Conservation (phyloP, 2,888 invertebrate species). For the Aleiodes leptofemur region DNA sequence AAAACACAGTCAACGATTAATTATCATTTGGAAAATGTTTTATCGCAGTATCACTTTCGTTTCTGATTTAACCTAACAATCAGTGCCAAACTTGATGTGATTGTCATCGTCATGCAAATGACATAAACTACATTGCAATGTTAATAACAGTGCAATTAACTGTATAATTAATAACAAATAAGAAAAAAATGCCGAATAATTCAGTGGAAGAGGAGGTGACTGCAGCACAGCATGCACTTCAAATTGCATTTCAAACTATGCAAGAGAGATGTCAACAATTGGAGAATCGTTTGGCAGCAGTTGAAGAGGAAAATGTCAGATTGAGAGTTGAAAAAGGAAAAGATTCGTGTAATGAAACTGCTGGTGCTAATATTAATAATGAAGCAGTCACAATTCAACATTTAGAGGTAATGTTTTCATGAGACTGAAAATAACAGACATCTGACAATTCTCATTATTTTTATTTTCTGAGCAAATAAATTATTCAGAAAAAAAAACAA, state of each 20-base stretch:
- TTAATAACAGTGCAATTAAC: background rate
- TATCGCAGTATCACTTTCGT: too few relatives aligned
- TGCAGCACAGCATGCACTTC: conserved; percentile 79
- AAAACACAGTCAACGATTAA: too few relatives aligned
- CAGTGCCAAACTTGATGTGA: too few relatives aligned
- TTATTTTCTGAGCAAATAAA: too few relatives aligned
- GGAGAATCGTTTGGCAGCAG: conserved; percentile 82
- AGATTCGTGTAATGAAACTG: conserved; percentile 40
- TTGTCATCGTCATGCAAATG: too few relatives aligned
- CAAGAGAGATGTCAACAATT: conserved; percentile 87
- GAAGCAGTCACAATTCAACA: conserved; percentile 32
- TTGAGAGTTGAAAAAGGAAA: conserved; percentile 76
- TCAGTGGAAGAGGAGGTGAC: conserved; percentile 40
- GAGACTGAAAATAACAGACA: too few relatives aligned
- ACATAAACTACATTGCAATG: too few relatives aligned
- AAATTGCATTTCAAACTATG: conserved; percentile 88
- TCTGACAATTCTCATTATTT: too few relatives aligned
- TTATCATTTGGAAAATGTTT: too few relatives aligned
- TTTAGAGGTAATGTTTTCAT: conserved; percentile 37
- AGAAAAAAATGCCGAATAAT: conserved; percentile 43
- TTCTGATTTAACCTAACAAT: too few relatives aligned
- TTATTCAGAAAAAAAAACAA: background rate
- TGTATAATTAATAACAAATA: background rate
- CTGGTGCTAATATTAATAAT: conserved; percentile 15
- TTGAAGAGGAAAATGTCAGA: conserved; percentile 87